A percentile compares a stretch with the other conserved stretches of the same genome.
phyloP scores from a whole-genome alignment of 2,888 invertebrate species.

The Seira musarum region DNA sequence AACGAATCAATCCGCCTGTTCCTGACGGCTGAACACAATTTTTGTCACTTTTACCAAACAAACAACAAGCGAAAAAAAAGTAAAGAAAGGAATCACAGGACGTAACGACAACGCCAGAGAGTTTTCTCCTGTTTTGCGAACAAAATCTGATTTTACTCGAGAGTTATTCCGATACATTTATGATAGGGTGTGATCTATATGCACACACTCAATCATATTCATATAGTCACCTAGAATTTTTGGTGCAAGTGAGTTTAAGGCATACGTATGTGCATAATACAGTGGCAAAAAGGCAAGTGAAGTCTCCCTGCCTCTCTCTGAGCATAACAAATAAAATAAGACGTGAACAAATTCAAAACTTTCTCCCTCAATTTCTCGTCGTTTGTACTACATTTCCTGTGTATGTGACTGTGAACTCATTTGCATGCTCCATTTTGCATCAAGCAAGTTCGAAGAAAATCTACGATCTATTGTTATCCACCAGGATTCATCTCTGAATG shows the following conservation, averaged over 20 bases:
- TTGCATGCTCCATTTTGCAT: not conserved
- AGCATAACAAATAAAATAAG: too few relatives aligned
- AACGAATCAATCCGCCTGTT: slow-evolving; percentile 32
- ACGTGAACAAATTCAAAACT: slow-evolving; percentile 13
- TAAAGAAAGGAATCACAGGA: slow-evolving; percentile 22
- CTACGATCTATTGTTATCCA: not conserved
- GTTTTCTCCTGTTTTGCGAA: not conserved
- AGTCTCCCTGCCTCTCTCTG: too few relatives aligned
- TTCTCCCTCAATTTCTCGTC: not conserved
- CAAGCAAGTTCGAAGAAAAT: not conserved
- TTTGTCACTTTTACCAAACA: slow-evolving; percentile 26
- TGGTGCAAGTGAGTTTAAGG: not conserved
- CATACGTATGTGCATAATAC: too few relatives aligned
- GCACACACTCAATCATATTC: not conserved
- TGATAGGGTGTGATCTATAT: not conserved
- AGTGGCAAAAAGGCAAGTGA: too few relatives aligned
- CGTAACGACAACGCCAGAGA: not conserved
- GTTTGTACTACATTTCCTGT: slow-evolving; percentile 21
- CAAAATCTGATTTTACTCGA: not conserved
- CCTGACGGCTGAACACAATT: slow-evolving; percentile 34
- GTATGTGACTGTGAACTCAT: not conserved
- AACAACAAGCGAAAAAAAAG: not conserved
- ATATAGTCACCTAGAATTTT: not conserved
- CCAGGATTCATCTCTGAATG: slow-evolving; percentile 10
- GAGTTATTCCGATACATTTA: not conserved